A percentile compares a stretch with the other conserved stretches of the same genome.
Evolutionary conservation across 2,888 invertebrate species (phyloP).

Genomic region (Tetheella fluctuosa): DNA sequence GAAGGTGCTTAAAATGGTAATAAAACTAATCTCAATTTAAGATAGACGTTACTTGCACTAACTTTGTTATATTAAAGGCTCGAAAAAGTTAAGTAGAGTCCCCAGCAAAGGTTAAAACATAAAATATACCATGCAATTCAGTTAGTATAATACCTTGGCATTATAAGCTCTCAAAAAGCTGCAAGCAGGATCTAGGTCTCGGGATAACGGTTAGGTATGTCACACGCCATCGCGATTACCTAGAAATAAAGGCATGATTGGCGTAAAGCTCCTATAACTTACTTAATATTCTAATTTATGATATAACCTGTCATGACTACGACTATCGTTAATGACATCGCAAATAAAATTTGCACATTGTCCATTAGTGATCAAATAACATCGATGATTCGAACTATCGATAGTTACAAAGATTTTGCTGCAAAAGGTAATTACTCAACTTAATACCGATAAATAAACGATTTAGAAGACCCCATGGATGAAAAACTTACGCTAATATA

Average conservation of each 20-base stretch:
- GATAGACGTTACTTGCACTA: too few species aligned
- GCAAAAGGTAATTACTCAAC: too few species aligned
- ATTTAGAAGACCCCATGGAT: too few species aligned
- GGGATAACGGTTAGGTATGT: constrained; percentile 54
- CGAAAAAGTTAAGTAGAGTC: too few species aligned
- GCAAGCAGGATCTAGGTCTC: constrained; percentile 73
- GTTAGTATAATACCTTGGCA: constrained; percentile 78
- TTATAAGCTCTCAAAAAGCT: constrained; percentile 77
- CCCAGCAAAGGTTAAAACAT: constrained; percentile 4
- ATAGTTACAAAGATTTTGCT: not conserved
- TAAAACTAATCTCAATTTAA: too few species aligned
- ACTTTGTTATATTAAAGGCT: too few species aligned
- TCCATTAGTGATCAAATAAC: not conserved
- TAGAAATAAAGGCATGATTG: constrained; percentile 65
- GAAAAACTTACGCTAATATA: too few species aligned
- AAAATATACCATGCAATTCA: constrained; percentile 52
- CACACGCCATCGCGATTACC: constrained; percentile 76
- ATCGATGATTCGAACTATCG: not conserved
- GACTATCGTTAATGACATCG: not conserved
- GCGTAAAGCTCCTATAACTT: constrained; percentile 32
- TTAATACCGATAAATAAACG: too few species aligned
- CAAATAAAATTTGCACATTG: not conserved
- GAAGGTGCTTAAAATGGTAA: not conserved
- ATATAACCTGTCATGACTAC: not conserved
- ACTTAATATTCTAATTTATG: constrained; percentile 7